Base-by-base conservation (phyloP, 2,888 invertebrate genomes). In the Noctua janthina region DNA sequence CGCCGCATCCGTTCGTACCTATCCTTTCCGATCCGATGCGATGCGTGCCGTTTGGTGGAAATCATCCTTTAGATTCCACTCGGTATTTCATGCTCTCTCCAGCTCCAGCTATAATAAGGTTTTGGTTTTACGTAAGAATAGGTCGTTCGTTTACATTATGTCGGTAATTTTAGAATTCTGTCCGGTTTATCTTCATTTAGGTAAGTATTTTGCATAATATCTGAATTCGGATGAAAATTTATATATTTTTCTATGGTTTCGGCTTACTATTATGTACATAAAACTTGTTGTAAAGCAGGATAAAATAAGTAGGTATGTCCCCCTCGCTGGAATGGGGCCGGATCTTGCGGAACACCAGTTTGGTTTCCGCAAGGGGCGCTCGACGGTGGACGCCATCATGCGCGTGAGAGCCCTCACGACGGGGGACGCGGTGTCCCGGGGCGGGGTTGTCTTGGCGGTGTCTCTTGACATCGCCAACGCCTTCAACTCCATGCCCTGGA, bases 191-290 rank as follows among this genome's bases (percentile, higher is more conserved):
- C 70, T 35, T 35, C 62, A 17, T 29, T 29, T n/a, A 23, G 13
- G 15, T 29, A 29, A 29, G 62, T 62, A 29, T 29, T 62, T 76
- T 51, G 20, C 49, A 78, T 77, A 77, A 64, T 77, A 51, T 77
- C 76, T 15, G 11, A 77, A 76, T 77, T 76, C 20, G n/a, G 7
- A 78, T 64, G 59, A 76, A 49, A 49, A 76, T 49, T 29, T 0
- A 51, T 64, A 43, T 66, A 20, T 56, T 59, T 59, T 59, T 59
- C 46, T 67, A n/a, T 46, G 46, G 35, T 77, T 51, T 54, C 29
- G 4, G 2, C 17, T 64, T 29, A 39, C n/a, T n/a, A 29, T 20
- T 5, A n/a, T 11, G 43, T 43, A 68, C 67, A 62, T n/a, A 74
- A 39, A 46, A 54, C 8, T 6, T n/a, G 56, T 39, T 23, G 7